phyloP scores from a whole-genome alignment of 2,797 vertebrate genomes.

The Neosilurus hyrtlii region DNA sequence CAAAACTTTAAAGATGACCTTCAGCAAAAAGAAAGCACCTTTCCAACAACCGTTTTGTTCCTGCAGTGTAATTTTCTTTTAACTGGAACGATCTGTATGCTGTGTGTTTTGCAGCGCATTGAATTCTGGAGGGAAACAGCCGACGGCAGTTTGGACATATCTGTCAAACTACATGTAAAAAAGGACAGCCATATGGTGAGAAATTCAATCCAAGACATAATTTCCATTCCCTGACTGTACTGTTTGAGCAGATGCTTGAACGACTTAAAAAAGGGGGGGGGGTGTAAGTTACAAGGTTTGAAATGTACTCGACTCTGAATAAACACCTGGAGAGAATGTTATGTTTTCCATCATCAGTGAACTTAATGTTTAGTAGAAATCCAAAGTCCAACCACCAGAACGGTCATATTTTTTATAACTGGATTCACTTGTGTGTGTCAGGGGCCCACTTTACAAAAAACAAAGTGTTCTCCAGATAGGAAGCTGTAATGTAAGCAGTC shows the following conservation, averaged over 20 bases:
- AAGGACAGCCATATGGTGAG: slow-evolving; percentile 87
- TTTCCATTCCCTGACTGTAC: not conserved
- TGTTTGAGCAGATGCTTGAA: not conserved
- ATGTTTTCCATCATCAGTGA: not conserved
- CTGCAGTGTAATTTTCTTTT: not conserved
- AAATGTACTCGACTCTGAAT: not conserved
- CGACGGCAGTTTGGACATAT: slow-evolving; percentile 78
- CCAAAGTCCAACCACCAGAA: no score
- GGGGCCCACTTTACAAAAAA: not conserved
- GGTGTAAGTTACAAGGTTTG: not conserved
- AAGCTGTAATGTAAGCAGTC: slow-evolving; percentile 19
- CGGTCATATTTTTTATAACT: not conserved
- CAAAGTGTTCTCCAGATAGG: not conserved
- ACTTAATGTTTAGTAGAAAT: not conserved
- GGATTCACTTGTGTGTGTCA: not conserved
- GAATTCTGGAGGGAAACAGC: slow-evolving; percentile 84
- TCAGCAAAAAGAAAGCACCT: not conserved
- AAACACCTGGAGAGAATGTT: not conserved
- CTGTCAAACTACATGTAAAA: slow-evolving; percentile 79
- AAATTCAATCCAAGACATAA: slow-evolving; percentile 18
- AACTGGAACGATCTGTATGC: not conserved
- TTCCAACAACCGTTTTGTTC: not conserved
- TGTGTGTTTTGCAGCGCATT: slow-evolving; percentile 68
- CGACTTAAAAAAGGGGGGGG: not conserved
- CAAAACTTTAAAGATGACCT: not conserved